phyloP scores from a whole-genome alignment of 2,888 invertebrate species.

The Physocephala rufipes region DNA sequence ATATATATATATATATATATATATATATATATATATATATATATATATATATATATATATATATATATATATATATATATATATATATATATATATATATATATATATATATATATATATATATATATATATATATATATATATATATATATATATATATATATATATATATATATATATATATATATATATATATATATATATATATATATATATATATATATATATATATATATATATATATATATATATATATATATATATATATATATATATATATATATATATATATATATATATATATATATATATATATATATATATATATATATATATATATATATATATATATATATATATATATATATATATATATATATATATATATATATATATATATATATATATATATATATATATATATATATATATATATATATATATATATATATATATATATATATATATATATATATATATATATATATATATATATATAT shows the following conservation, averaged over 20 bases:
- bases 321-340: conserved; percentile 38
- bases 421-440: background rate
- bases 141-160: background rate
- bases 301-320: conserved; percentile 51
- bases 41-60: conserved; percentile 53
- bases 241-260: conserved; percentile 54
- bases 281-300: background rate
- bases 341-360: background rate
- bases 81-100: background rate
- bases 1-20: background rate
- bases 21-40: conserved; percentile 8
- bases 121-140: background rate
- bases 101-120: conserved; percentile 54
- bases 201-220: background rate
- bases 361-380: conserved; percentile 8
- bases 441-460: conserved; percentile 54
- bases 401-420: background rate
- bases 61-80: background rate
- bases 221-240: background rate
- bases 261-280: background rate
- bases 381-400: conserved; percentile 53
- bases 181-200: conserved; percentile 48
- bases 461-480: background rate
- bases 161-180: conserved; percentile 44
- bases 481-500: background rate